Base-by-base conservation (phyloP, 1,140 invertebrate species). In the Zaprionus davidi region DNA sequence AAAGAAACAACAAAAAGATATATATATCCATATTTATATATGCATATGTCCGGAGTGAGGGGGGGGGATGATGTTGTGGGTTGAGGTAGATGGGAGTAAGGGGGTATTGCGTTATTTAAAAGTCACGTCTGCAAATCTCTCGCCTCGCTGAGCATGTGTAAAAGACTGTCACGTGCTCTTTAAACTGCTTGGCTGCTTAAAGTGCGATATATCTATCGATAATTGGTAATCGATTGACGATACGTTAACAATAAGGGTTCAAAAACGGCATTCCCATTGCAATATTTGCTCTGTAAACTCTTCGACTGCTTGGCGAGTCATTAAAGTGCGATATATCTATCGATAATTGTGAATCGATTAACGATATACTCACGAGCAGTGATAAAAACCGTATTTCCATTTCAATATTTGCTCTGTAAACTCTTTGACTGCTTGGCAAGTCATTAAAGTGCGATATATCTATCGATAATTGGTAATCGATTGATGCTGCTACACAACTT, bases 61-160 rank as follows among this genome's bases (percentile, higher is more conserved):
- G 20, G 28, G 15, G 3, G 5, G 17, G 53, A 51, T 44, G 24
- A 78, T 24, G 56, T 46, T 55, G 24, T 41, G 55, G 55, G 9
- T 11, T n/a, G 68, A 34, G 60, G 57, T 44, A 31, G 7, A 7
- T 7, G 28, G 1, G 1, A 31, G 28, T 31, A 31, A 31, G 9
- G 60, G 60, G 22, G 34, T n/a, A 41, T 57, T 70, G 66, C 46
- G 69, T 76, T 76, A 71, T 71, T 76, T 71, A 76, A 76, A 71
- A 66, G 34, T 71, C 44, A 53, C 60, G 57, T 56, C 74, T 72
- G 68, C 58, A 58, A 66, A 76, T 59, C 26, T 64, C 57, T 64
- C 58, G 57, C 44, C 63, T 74, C 22, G 63, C 49, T 51, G 41
- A 7, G 44, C 65, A 65, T 51, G 65, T 58, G 38, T 60, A 65